Base-by-base conservation (phyloP, 2,888 invertebrate species). In the Phasia obesa region DNA sequence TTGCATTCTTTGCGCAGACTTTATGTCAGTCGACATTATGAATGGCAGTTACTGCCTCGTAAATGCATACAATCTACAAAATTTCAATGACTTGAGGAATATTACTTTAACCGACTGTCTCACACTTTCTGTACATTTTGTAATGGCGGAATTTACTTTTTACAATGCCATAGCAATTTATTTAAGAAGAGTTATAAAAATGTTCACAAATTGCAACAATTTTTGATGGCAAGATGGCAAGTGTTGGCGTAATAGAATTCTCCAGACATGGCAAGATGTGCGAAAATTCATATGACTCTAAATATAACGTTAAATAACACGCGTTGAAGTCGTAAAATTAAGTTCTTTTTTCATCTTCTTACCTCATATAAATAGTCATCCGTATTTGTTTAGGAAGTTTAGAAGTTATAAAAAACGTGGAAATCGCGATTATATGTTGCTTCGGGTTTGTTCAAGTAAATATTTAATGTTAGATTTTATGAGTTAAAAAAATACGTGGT, bases 291-390 rank as follows among this genome's bases (percentile, higher is more conserved):
- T n/a, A 69, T 57, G 69, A 53, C 55, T 25, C 19, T 27, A 51
- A 51, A 21, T 71, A 21, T 15, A 62, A 70, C 31, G 64, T 82
- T 74, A 78, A 70, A 57, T 35, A 78, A 75, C 78, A 78, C 75
- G 64, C 75, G 74, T 75, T 53, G 35, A 17, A 57, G 75, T 75
- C 75, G 23, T 83, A 75, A 83, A 83, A 19, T 82, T 75, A 62
- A 82, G 75, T 79, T 60, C 38, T 42, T 57, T 57, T 4, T 60
- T 60, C 55, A n/a, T n/a, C n/a, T 13, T 35, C 21, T 51, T 23
- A 67, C 38, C 38, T 38, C 25, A 44, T n/a, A 15, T 1, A 17
- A 44, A 44, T 19, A 47, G 2, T n/a, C 15, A 49, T 3, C 7
- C 27, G 25, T 38, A 59, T 13, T 38, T 55, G 35, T 38, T 15